phyloP scores from a whole-genome alignment of 23 tunicate genomes.

The Clavelina lepadiformis region DNA sequence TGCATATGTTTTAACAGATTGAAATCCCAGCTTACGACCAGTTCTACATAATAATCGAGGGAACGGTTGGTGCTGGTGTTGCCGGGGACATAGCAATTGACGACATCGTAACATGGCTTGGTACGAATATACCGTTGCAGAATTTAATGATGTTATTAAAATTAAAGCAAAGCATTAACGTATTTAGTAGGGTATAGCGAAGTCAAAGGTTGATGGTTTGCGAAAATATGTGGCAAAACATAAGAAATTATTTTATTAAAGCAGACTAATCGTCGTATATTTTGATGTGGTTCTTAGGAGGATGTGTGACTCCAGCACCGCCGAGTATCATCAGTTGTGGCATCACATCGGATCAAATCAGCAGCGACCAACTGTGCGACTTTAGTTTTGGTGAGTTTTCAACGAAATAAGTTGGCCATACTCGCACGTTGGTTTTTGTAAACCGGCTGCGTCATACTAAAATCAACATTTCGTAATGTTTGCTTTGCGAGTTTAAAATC shows the following conservation, averaged over 20 bases:
- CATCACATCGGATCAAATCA: slow-evolving; percentile 13
- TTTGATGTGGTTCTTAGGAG: slow-evolving; percentile 62
- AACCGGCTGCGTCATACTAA: neutral
- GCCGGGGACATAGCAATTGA: slow-evolving; percentile 84
- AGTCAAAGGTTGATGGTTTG: too few relatives aligned
- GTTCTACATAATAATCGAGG: slow-evolving; percentile 67
- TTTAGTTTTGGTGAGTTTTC: slow-evolving; percentile 39
- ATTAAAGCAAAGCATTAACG: too few relatives aligned
- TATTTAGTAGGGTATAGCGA: too few relatives aligned
- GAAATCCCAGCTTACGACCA: slow-evolving; percentile 51
- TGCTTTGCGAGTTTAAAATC: too few relatives aligned
- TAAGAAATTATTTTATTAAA: too few relatives aligned
- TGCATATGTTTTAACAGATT: too few relatives aligned
- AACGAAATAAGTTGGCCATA: neutral
- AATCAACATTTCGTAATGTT: too few relatives aligned
- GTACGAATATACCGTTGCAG: too few relatives aligned
- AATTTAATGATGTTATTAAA: too few relatives aligned
- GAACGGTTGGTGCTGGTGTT: slow-evolving; percentile 56
- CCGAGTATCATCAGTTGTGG: slow-evolving; percentile 58
- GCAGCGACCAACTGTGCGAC: slow-evolving; percentile 60
- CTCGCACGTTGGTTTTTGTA: neutral
- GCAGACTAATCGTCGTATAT: too few relatives aligned
- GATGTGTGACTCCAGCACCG: slow-evolving; percentile 58
- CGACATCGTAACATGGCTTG: slow-evolving; percentile 58
- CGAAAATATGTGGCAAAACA: too few relatives aligned